A percentile compares a stretch with the other conserved stretches of the same genome.
Conservation (phyloP, 2,888 invertebrate genomes). For the Acleris laterana region DNA sequence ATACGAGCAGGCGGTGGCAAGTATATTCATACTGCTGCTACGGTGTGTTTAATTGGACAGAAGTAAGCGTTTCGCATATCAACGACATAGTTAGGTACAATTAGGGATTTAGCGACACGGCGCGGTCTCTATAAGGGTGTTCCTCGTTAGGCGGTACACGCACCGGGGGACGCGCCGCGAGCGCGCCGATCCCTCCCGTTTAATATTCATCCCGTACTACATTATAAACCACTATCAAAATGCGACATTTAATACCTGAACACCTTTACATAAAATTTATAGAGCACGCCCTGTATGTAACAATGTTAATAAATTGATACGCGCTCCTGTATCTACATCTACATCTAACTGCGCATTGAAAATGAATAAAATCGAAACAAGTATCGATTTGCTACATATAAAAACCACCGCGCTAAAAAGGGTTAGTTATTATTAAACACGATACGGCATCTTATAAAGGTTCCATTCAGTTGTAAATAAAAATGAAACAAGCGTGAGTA, state of each 20-base stretch:
- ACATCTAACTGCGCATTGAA: constrained; percentile 55
- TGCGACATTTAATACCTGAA: constrained; percentile 32
- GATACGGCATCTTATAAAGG: constrained; percentile 58
- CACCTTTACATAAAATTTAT: constrained; percentile 62
- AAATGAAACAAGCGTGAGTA: constrained; percentile 63
- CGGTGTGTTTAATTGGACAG: constrained; percentile 64
- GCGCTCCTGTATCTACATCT: constrained; percentile 54
- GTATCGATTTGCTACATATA: constrained; percentile 46
- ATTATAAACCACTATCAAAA: constrained; percentile 62
- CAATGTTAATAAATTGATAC: constrained; percentile 69
- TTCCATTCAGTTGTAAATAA: constrained; percentile 71
- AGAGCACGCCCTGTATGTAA: constrained; percentile 53
- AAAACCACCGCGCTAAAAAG: constrained; percentile 54
- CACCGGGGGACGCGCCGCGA: constrained; percentile 49
- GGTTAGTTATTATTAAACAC: constrained; percentile 66
- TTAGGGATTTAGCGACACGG: constrained; percentile 75
- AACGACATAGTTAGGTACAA: constrained; percentile 72
- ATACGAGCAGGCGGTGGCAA: constrained; percentile 38
- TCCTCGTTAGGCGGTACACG: constrained; percentile 75
- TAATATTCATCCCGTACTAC: constrained; percentile 74
- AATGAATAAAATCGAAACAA: constrained; percentile 39
- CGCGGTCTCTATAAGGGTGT: constrained; percentile 65
- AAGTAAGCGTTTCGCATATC: constrained; percentile 68
- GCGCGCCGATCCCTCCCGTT: constrained; percentile 55
- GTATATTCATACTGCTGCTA: constrained; percentile 44